Conservation (phyloP, 2,113 vertebrate genomes). For the Aegithalos caudatus region DNA sequence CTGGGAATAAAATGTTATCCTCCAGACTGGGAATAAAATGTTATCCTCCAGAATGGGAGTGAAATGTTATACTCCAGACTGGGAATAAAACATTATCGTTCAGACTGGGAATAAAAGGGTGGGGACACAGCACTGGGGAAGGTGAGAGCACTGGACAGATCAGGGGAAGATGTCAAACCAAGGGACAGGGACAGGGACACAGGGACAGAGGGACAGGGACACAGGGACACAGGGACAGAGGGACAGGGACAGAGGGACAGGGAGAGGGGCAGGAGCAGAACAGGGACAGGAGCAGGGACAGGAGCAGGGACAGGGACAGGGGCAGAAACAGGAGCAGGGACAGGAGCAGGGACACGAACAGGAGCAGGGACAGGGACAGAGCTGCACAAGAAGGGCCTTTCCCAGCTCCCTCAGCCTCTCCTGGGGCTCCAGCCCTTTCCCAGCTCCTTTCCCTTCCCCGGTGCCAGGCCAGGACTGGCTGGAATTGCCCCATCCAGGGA, state of each 20-base stretch:
- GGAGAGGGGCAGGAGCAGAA: background rate
- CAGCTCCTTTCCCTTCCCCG: accelerated
- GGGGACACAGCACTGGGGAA: background rate
- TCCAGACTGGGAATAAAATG: background rate
- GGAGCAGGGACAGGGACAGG: background rate
- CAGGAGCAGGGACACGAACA: no score
- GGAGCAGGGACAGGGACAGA: background rate
- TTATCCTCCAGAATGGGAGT: background rate
- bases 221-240: background rate
- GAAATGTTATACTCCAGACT: no score
- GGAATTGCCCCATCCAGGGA: background rate
- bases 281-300: no score
- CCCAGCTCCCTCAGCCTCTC: background rate
- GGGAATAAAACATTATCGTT: background rate
- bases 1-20: no score
- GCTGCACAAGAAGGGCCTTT: background rate
- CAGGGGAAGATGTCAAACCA: background rate
- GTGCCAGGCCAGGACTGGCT: background rate
- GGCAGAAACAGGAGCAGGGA: no score
- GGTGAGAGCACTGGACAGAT: background rate
- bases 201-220: background rate
- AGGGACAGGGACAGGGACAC: background rate
- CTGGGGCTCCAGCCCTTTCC: background rate
- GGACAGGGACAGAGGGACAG: background rate
- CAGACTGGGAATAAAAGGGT: background rate